Base-by-base conservation (phyloP, 2,797 vertebrate species). In the Smutsia gigantea region DNA sequence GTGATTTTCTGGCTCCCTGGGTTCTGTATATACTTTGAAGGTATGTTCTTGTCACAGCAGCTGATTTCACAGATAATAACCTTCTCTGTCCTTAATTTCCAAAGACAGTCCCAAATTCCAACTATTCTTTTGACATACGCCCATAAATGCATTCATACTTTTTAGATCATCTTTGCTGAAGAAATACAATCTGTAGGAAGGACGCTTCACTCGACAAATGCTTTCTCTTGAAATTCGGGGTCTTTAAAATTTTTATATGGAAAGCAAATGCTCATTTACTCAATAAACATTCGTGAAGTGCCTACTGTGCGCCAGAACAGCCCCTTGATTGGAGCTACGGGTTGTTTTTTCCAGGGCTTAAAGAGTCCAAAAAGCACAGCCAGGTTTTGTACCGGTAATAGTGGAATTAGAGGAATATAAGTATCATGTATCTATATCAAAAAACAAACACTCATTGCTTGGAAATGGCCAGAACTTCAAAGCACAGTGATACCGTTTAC, bases 391-490 rank as follows among this genome's bases (percentile, higher is more conserved):
- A 68, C 51, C 46, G 71, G 5, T 71, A 72, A 79, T 39, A 90
- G 89, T 91, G 69, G 51, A 95, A 90, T 95, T 42, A 92, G 63
- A 68, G 89, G 57, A 17, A 46, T 46, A 46, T 46, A 46, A 46
- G 46, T 46, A 46, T 46, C 46, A 46, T 46, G 11, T 11, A 46
- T 46, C 10, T 46, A 46, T 46, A 64, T 19, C 66, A 68, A 68
- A 34, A 57, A 29, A 25, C 31, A 46, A 85, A 27, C 53, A 39
- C 68, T 93, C 78, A 29, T 31, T 95, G 55, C 49, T 85, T 96
- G 57, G 71, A 74, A 97, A 68, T 87, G 90, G 29, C 64, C 82
- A 87, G 57, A 90, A 29, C 27, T 64, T 69, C 87, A 5, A 15
- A 94, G 96, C 46, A 37, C 68, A 51, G 71, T 87, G 96, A 82